Percentiles rank a stretch among this genome's conserved stretches.
These are phyloP conservation scores for Gavia stellata DNA, from an alignment of 2,113 vertebrate genomes.

Conservation along the genomic window DNA sequence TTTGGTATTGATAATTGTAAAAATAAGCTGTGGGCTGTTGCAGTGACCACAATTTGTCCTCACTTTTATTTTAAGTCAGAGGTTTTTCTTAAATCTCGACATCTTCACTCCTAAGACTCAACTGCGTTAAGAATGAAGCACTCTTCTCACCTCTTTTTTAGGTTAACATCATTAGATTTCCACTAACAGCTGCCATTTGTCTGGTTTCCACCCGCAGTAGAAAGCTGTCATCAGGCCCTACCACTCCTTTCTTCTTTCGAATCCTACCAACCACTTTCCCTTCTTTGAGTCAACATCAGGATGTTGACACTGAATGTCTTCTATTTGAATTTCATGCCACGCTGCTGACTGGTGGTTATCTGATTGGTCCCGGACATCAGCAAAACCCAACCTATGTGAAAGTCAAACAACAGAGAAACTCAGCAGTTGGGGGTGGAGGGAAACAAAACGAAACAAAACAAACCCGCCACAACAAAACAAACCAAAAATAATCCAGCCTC, in stretches of 20 bases:
- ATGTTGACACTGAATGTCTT: neutral
- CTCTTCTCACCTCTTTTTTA: neutral
- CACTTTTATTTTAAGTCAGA: neutral
- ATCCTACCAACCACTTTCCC: neutral
- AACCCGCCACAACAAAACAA: neutral
- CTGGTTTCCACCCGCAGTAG: neutral
- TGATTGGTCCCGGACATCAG: neutral
- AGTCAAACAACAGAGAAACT: neutral
- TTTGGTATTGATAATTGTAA: neutral
- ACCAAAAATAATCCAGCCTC: neutral
- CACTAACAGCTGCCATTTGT: neutral
- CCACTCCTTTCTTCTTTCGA: neutral
- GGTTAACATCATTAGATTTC: neutral
- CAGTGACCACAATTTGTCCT: neutral
- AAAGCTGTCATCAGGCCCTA: neutral
- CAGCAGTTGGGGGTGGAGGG: rapidly evolving
- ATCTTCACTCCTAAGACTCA: neutral
- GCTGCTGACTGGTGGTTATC: neutral
- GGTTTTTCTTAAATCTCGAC: neutral
- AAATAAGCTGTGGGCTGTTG: neutral
- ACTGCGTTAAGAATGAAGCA: neutral
- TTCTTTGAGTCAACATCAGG: neutral
- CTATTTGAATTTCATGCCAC: neutral
- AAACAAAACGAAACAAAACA: neutral
- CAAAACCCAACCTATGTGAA: neutral